Evolutionary conservation across 2,888 invertebrate species (phyloP).

Genomic region (Orthosia gothica): DNA sequence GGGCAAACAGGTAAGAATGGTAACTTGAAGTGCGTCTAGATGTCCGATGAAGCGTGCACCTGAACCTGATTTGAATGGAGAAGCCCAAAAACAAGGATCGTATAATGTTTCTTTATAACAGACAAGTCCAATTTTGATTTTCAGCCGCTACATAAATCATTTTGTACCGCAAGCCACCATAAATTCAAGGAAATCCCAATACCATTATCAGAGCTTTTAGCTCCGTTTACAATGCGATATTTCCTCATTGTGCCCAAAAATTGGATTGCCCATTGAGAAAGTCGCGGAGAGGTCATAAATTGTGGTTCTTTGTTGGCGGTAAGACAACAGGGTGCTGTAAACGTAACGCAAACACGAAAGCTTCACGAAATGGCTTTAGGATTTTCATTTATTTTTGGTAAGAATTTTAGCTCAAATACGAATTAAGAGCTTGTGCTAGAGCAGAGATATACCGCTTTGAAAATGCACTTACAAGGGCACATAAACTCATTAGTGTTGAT

Average conservation of each 20-base stretch:
- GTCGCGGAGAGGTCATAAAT: constrained; percentile 57
- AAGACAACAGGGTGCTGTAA: constrained; percentile 53
- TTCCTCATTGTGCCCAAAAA: constrained; percentile 59
- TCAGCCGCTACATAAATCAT: neutral
- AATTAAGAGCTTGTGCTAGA: constrained; percentile 6
- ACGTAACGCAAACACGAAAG: constrained; percentile 46
- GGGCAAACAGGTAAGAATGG: no score
- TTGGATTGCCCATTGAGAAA: constrained; percentile 54
- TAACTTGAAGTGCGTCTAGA: no score
- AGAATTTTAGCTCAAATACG: constrained; percentile 18
- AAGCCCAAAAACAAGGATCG: no score
- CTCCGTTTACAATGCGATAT: constrained; percentile 52
- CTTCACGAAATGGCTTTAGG: constrained; percentile 25
- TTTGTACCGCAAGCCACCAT: constrained; percentile 6
- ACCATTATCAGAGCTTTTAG: constrained; percentile 42
- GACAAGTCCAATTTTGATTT: neutral
- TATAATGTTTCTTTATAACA: no score
- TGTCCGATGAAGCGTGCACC: no score
- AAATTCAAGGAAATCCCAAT: constrained; percentile 44
- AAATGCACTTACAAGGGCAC: neutral
- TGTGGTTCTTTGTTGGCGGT: constrained; percentile 53
- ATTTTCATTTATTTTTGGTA: constrained; percentile 29
- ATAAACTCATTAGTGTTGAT: no score
- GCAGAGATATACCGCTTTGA: neutral
- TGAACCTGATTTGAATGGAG: neutral